Evolutionary conservation across 2,888 invertebrate genomes (phyloP).

Genomic region (Drosophila prolongata): DNA sequence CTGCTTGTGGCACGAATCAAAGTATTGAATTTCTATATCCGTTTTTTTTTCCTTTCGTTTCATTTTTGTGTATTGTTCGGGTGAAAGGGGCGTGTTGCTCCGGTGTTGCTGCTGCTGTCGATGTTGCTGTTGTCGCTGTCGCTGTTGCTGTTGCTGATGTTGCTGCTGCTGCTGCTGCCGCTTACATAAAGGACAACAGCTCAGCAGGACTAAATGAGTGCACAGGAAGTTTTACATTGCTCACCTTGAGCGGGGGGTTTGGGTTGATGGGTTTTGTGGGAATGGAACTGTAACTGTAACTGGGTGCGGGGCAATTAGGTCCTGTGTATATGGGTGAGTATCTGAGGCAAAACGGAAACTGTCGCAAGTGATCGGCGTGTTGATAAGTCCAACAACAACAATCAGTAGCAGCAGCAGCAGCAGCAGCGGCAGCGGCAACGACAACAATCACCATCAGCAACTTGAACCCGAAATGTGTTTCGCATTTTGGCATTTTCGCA

Average conservation of each 20-base stretch:
- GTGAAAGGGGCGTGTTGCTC: slow-evolving; percentile 46
- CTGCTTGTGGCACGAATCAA: slow-evolving; percentile 83
- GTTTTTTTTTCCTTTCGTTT: slow-evolving; percentile 52
- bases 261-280: slow-evolving; percentile 17
- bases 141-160: slow-evolving; percentile 1
- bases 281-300: slow-evolving; percentile 38
- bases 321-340: slow-evolving; percentile 30
- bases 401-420: slow-evolving; percentile 20
- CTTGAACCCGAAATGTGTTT: slow-evolving; percentile 52
- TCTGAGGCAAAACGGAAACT: slow-evolving; percentile 76
- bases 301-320: slow-evolving; percentile 49
- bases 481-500: slow-evolving; percentile 61
- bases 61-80: slow-evolving; percentile 50
- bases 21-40: slow-evolving; percentile 84
- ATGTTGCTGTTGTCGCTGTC: slow-evolving; percentile 14
- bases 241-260: slow-evolving; percentile 62
- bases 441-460: slow-evolving; percentile 19
- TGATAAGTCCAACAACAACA: slow-evolving; percentile 71
- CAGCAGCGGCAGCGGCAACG: slow-evolving; percentile 12
- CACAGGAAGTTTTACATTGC: slow-evolving; percentile 72
- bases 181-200: slow-evolving; percentile 57
- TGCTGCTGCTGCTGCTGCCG: slow-evolving; percentile 33
- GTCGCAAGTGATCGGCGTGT: slow-evolving; percentile 81
- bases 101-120: slow-evolving; percentile 17
- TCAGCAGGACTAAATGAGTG: slow-evolving; percentile 65